phyloP scores from a whole-genome alignment of 2,113 vertebrate species.

The Zosterops hypoxanthus region DNA sequence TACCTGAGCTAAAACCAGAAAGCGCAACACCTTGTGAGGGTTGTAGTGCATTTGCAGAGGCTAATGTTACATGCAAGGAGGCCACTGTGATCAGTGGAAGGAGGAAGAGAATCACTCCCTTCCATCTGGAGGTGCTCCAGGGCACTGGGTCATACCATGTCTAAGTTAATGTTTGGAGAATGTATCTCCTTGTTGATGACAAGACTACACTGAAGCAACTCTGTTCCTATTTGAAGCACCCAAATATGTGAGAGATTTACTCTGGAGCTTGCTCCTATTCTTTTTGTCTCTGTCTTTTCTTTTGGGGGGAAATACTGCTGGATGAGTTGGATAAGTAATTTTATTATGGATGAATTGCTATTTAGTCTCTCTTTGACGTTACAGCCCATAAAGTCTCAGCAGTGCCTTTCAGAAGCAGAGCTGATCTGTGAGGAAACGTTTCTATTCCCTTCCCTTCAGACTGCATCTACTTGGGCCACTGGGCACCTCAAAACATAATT shows the following conservation, averaged over 20 bases:
- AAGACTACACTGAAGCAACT: background rate
- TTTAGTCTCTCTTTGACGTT: background rate
- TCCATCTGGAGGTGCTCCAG: background rate
- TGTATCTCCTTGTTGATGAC: background rate
- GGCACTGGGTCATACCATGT: background rate
- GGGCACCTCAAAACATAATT: background rate
- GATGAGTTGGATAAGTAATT: background rate
- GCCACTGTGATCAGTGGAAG: background rate
- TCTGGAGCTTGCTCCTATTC: background rate
- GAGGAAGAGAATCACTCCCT: background rate
- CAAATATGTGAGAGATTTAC: background rate
- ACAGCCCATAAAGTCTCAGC: background rate
- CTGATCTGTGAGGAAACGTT: background rate
- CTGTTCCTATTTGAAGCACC: background rate
- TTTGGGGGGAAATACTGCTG: background rate
- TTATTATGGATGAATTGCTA: background rate
- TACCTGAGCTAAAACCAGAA: background rate
- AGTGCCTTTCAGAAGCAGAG: slow-evolving; percentile 36
- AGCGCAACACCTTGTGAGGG: accelerated
- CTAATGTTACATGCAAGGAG: background rate
- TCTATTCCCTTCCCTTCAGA: slow-evolving; percentile 20
- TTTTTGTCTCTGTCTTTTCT: background rate
- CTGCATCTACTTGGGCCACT: background rate
- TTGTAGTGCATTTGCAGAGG: background rate
- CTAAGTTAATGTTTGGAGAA: background rate